Base-by-base conservation (phyloP, 2,888 invertebrate species). In the Lydus trimaculatus region DNA sequence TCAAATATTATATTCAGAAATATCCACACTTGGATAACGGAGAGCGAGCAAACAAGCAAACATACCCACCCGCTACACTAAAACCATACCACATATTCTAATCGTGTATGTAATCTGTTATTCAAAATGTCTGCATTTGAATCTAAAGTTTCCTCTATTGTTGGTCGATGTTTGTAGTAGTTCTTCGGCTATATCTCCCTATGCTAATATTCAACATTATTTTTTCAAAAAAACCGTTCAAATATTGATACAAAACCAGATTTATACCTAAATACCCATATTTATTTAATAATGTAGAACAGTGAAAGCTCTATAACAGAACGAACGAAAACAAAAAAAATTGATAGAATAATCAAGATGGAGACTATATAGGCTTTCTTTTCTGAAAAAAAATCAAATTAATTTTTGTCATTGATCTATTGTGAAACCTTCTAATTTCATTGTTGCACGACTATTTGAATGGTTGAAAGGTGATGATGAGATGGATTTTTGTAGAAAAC, bases 71-170 rank as follows among this genome's bases (percentile, higher is more conserved):
- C 20, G 20, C 72, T 73, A 74, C 72, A 67, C 72, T 66, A 69
- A n/a, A 43, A 43, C 70, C 73, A 66, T 68, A 73, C 69, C 65
- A 71, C 74, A 77, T 70, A 70, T 76, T 76, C 73, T 77, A 77
- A 78, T 76, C 74, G 73, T 73, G 75, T 75, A 78, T 73, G 75
- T 75, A 78, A 80, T 80, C 78, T 80, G 79, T 79, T 77, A 80
- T 79, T 78, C 80, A 78, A 79, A 78, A 73, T 73, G 73, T 73
- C 71, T 67, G 73, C 48, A 71, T 71, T 71, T 69, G 66, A 69
- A 69, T 70, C 61, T 62, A 65, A 56, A 56, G 33, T 48, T 61
- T 48, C 25, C 59, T 28, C 52, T 52, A 43, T 43, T 43, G 43
- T 43, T 43, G 43, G n/a, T 39, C 39, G n/a, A 15, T 39, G 15